Evolutionary conservation across 2,888 invertebrate species (phyloP).

Genomic region (Nasonovia ribisnigri): DNA sequence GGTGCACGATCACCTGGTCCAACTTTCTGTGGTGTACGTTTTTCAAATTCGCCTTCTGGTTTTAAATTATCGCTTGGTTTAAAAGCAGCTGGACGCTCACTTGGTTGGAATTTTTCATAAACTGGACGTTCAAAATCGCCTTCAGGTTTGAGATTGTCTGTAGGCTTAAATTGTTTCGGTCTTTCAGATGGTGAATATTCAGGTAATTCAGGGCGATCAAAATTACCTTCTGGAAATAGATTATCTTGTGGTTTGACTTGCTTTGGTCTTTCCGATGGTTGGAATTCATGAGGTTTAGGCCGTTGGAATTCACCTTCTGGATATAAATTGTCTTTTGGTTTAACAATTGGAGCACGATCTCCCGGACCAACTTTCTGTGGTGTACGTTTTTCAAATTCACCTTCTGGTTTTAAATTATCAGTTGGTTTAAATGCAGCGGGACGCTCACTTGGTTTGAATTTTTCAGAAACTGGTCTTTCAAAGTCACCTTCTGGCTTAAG

Average conservation of each 20-base stretch:
- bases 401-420: slow-evolving; percentile 74
- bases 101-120: slow-evolving; percentile 70
- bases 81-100: slow-evolving; percentile 71
- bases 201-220: slow-evolving; percentile 70
- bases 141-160: slow-evolving; percentile 74
- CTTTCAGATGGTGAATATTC: slow-evolving; percentile 69
- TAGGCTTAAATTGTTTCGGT: slow-evolving; percentile 74
- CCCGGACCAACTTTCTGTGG: slow-evolving; percentile 72
- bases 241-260: slow-evolving; percentile 70
- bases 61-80: slow-evolving; percentile 74
- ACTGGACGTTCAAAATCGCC: slow-evolving; percentile 70
- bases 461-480: slow-evolving; percentile 68
- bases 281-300: too few relatives aligned
- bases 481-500: slow-evolving; percentile 75
- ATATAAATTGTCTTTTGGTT: slow-evolving; percentile 73
- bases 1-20: too few relatives aligned
- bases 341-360: slow-evolving; percentile 72
- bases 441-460: slow-evolving; percentile 68
- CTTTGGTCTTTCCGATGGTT: too few relatives aligned
- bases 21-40: too few relatives aligned
- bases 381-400: slow-evolving; percentile 71
- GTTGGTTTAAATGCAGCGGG: slow-evolving; percentile 71
- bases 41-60: slow-evolving; percentile 76
- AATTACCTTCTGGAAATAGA: slow-evolving; percentile 71
- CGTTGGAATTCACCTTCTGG: slow-evolving; percentile 71